These are phyloP conservation scores for Grammomys surdaster DNA, from an alignment of 2,113 vertebrate genomes.

Conservation along the genomic window DNA sequence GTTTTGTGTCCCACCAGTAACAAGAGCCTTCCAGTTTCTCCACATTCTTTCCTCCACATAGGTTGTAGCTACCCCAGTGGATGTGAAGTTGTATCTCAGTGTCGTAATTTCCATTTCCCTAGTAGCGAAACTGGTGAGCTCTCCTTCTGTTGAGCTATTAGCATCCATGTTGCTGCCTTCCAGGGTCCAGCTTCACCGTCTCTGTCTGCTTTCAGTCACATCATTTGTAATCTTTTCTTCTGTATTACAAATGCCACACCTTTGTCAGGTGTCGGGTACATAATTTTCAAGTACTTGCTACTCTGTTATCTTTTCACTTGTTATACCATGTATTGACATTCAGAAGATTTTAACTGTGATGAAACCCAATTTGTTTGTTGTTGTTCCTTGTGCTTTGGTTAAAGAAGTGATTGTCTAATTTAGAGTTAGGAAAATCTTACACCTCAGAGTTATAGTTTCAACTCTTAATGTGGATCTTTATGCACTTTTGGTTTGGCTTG, in stretches of 20 bases:
- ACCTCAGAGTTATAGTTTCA: constrained; percentile 30
- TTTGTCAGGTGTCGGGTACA: constrained; percentile 7
- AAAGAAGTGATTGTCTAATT: constrained; percentile 43
- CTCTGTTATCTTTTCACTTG: neutral
- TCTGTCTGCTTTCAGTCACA: neutral
- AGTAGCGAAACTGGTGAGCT: neutral
- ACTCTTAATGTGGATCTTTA: constrained; percentile 31
- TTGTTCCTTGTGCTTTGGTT: constrained; percentile 29
- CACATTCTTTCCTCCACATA: neutral
- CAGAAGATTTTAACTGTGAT: neutral
- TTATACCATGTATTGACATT: neutral
- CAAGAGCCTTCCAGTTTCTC: neutral
- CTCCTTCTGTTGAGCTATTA: neutral
- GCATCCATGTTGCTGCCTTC: neutral
- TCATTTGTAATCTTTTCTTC: neutral
- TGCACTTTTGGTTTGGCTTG: neutral
- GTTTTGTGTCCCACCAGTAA: constrained; percentile 17
- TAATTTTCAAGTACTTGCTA: constrained; percentile 11
- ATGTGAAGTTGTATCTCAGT: neutral
- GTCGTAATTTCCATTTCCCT: neutral
- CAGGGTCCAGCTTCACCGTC: too few relatives aligned
- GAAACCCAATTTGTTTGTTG: neutral
- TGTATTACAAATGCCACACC: neutral
- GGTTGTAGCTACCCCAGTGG: neutral
- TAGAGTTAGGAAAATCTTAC: constrained; percentile 1